A percentile compares a stretch with the other conserved stretches of the same genome.
These are phyloP conservation scores for Eledona agricola DNA, from an alignment of 2,888 invertebrate genomes.

Conservation along the genomic window DNA sequence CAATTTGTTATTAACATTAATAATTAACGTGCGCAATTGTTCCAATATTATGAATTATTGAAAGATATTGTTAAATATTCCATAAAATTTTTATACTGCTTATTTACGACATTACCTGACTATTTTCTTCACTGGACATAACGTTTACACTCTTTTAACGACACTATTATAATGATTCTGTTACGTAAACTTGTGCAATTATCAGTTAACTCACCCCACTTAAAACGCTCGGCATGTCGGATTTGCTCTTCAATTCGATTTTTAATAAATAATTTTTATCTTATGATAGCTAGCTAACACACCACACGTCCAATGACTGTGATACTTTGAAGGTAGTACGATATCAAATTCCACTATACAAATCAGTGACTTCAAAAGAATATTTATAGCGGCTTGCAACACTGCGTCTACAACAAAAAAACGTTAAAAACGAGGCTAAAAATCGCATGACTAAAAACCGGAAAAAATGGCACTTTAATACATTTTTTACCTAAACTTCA, in stretches of 20 bases:
- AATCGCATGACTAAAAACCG: too few relatives aligned
- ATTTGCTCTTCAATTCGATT: conserved; percentile 1
- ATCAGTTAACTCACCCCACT: conserved; percentile 43
- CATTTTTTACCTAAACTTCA: too few relatives aligned
- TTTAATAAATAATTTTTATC: conserved; percentile 11
- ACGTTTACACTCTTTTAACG: too few relatives aligned
- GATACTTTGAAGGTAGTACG: neutral
- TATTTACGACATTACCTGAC: conserved; percentile 33
- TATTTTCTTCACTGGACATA: conserved; percentile 34
- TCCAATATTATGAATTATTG: conserved; percentile 2
- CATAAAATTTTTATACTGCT: neutral
- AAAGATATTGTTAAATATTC: neutral
- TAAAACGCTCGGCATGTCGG: conserved; percentile 35
- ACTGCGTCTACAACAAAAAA: too few relatives aligned
- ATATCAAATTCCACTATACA: too few relatives aligned
- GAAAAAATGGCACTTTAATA: too few relatives aligned
- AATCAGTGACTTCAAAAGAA: too few relatives aligned
- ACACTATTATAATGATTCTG: neutral
- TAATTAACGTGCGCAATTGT: too few relatives aligned
- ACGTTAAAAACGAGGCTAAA: too few relatives aligned
- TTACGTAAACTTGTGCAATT: conserved; percentile 5
- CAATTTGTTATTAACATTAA: too few relatives aligned
- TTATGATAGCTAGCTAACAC: conserved; percentile 6
- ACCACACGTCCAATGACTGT: neutral
- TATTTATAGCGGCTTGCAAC: too few relatives aligned